These are phyloP conservation scores for Mnemiopsis leidyi DNA, from an alignment of 37 sponge, comb jelly and placozoan genomes.

Conservation along the genomic window DNA sequence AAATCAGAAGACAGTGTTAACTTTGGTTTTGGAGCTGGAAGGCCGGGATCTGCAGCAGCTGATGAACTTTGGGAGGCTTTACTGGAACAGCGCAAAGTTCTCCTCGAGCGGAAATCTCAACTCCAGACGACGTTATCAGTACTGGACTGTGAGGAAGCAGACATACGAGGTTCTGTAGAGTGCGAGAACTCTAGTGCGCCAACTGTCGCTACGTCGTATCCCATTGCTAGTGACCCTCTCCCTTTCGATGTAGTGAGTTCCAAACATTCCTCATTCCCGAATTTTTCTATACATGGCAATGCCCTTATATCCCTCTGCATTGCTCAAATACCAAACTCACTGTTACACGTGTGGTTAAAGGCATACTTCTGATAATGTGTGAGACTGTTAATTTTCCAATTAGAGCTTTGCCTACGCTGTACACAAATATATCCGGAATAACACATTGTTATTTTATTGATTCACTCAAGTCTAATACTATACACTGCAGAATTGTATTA, in stretches of 20 bases:
- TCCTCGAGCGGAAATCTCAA: slow-evolving; percentile 7
- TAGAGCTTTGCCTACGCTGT: neutral
- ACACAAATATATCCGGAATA: neutral
- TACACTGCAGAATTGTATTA: no score
- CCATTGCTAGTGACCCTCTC: neutral
- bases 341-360: neutral
- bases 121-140: slow-evolving; percentile 18
- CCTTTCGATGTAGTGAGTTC: slow-evolving; percentile 23
- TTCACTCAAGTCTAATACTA: neutral
- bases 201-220: neutral
- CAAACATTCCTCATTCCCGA: neutral
- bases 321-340: neutral
- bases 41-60: neutral
- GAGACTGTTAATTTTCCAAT: neutral
- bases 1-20: slow-evolving; percentile 46
- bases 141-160: neutral
- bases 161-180: slow-evolving; percentile 3
- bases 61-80: slow-evolving; percentile 28
- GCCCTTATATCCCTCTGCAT: neutral
- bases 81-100: slow-evolving; percentile 46
- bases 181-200: neutral
- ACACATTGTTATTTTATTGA: neutral
- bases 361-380: neutral
- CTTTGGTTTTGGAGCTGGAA: neutral
- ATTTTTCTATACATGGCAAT: neutral